Evolutionary conservation across 2,113 vertebrate species (phyloP).

Genomic region (Alexandromys fortis): DNA sequence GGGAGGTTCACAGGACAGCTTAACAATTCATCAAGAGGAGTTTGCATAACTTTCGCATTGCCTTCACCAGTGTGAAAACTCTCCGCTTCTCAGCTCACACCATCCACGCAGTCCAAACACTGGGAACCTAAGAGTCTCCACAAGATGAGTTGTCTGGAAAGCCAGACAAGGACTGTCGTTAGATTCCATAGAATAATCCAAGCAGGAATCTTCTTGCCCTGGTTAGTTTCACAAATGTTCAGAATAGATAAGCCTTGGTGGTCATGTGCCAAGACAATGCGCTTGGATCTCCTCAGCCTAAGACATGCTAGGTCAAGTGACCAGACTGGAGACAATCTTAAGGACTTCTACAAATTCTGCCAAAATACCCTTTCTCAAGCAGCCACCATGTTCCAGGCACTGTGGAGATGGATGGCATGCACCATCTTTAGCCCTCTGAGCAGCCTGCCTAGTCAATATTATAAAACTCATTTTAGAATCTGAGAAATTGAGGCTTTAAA

Average conservation of each 20-base stretch:
- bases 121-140: neutral
- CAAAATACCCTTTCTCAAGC: neutral
- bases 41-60: conserved; percentile 47
- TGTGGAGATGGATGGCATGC: neutral
- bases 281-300: neutral
- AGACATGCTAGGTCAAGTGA: neutral
- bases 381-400: neutral
- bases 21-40: conserved; percentile 54
- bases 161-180: neutral
- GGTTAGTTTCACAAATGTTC: conserved; percentile 43
- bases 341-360: neutral
- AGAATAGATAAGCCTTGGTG: conserved; percentile 28
- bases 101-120: conserved; percentile 39
- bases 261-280: neutral
- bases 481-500: conserved; percentile 11
- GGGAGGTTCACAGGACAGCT: conserved; percentile 57
- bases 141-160: conserved; percentile 38
- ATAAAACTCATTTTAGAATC: conserved; percentile 41
- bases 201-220: conserved; percentile 40
- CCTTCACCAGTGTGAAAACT: conserved; percentile 42
- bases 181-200: conserved; percentile 35
- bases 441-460: neutral
- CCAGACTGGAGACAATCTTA: conserved; percentile 22
- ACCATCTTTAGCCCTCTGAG: neutral
- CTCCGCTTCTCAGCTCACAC: conserved; percentile 14